Evolutionary conservation across 2,888 invertebrate species (phyloP), one percentile per base, ranked within the genome.

Genomic region (Philhelius pedissequus): DNA sequence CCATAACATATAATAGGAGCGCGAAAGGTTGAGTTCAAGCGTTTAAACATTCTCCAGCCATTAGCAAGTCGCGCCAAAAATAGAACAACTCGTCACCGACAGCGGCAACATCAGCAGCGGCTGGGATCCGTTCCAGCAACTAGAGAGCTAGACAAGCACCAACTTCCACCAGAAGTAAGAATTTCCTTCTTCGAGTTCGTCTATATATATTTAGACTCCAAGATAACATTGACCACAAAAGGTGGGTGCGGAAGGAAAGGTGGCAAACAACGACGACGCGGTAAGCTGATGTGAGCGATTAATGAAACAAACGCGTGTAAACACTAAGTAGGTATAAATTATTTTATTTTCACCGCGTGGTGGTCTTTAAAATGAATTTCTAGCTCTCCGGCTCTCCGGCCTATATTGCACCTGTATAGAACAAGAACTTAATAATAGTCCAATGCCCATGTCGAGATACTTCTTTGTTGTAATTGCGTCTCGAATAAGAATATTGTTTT

Each of bases 91-190:
- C 64, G 64, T 64, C 64, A 32, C 25, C 32, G 48, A n/a, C 50
- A 60, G 50, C 50, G 48, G 18, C 40, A 0, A 20, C 43, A 70
- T 64, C 69, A 50, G n/a, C 7, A 68, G 60, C 43, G 71, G 32
- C 74, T 68, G 40, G 25, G 35, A 50, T 50, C n/a, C 40, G 32
- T 43, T 64, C 43, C 64, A 48, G 45, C 48, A 48, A 7, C 22
- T 6, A 25, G 13, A 25, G 13, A 48, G n/a, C 48, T 43, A 52
- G 68, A 68, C 52, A 40, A 35, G 25, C 68, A 35, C 48, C 84
- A 71, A 84, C 84, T 84, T 84, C 84, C 84, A 84, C 84, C 84
- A 84, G 84, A 84, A 84, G 84, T 84, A 43, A 80, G 52, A 71
- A 70, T 68, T 84, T 80, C 84, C 80, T 80, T 48, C 60, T 62